phyloP scores from a whole-genome alignment of 2,113 vertebrate genomes.

The Vulpes ferrilata region DNA sequence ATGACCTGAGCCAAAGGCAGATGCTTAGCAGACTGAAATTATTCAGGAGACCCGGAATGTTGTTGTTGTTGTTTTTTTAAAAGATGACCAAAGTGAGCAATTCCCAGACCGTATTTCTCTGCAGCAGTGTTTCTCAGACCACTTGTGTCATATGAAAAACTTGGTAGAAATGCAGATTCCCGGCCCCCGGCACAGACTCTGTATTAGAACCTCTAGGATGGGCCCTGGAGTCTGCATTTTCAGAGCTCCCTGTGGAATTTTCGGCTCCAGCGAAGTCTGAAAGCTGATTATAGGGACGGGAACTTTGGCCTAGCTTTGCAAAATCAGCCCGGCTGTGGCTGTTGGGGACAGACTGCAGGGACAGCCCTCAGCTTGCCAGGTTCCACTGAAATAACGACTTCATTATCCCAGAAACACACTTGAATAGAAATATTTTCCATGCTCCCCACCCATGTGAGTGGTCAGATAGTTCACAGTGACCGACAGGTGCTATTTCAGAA shows the following conservation, averaged over 20 bases:
- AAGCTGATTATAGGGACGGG: neutral
- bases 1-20: no score
- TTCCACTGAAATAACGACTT: neutral
- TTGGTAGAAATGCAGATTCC: neutral
- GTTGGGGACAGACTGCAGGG: neutral
- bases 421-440: neutral
- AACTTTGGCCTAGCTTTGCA: neutral
- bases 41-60: no score
- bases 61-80: neutral
- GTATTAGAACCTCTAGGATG: fast-evolving
- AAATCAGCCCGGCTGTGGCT: neutral
- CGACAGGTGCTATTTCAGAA: neutral
- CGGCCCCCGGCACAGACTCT: neutral
- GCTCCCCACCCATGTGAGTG: no score
- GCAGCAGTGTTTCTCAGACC: neutral
- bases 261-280: neutral
- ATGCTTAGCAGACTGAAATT: no score
- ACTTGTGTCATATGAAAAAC: neutral
- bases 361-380: neutral
- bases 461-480: neutral
- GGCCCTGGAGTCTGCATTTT: neutral
- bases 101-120: neutral
- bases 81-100: no score
- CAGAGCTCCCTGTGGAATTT: no score
- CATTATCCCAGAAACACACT: neutral